Conservation (phyloP, 2,113 vertebrate species). For the Crypturellus undulatus region DNA sequence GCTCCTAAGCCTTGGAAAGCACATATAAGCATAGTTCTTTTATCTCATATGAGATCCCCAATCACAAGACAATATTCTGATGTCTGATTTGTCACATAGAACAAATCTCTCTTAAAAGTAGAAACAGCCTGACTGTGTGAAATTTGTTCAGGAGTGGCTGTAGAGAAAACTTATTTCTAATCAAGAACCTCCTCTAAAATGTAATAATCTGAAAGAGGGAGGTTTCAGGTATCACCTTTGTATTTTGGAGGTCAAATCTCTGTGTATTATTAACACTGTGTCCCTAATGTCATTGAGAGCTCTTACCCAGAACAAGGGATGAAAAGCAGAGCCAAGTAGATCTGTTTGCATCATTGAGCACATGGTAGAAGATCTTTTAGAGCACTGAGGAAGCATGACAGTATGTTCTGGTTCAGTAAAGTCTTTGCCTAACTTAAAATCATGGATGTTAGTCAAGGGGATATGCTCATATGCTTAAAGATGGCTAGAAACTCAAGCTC, state of each 20-base stretch:
- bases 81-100: neutral
- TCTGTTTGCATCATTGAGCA: neutral
- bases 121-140: neutral
- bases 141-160: neutral
- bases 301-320: neutral
- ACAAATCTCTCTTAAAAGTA: neutral
- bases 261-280: neutral
- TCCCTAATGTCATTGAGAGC: neutral
- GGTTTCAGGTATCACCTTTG: neutral
- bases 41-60: neutral
- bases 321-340: neutral
- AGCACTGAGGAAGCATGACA: neutral
- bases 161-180: neutral
- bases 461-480: neutral
- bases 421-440: neutral
- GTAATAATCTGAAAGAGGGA: neutral
- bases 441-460: neutral
- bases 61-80: neutral
- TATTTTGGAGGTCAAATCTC: neutral
- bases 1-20: neutral
- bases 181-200: neutral
- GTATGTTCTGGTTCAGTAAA: neutral
- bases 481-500: neutral
- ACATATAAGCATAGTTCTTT: neutral
- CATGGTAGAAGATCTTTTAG: neutral